These are phyloP conservation scores for Phrynosoma platyrhinos DNA, from an alignment of 2,113 vertebrate genomes.

Conservation along the genomic window DNA sequence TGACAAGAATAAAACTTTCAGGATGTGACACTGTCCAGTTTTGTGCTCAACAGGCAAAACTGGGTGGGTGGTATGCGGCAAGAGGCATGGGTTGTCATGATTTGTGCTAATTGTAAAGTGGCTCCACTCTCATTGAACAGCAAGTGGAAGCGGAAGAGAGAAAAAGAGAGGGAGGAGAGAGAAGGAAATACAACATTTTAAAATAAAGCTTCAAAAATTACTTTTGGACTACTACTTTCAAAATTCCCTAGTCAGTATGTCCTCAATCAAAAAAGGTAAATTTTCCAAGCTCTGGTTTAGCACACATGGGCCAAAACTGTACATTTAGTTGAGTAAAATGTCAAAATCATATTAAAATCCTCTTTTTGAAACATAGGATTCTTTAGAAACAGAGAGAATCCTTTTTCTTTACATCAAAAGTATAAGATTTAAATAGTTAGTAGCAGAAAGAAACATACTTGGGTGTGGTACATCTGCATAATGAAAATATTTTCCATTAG, in stretches of 20 bases:
- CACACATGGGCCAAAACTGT: not conserved
- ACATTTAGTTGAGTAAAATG: slow-evolving; percentile 21
- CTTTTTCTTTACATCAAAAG: slow-evolving; percentile 49
- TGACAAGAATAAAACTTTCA: not conserved
- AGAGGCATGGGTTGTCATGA: not conserved
- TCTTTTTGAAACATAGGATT: slow-evolving; percentile 31
- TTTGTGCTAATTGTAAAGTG: not conserved
- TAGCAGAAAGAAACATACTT: slow-evolving; percentile 61
- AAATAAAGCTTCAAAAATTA: not conserved
- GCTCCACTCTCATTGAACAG: no score
- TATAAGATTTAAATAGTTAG: slow-evolving; percentile 37
- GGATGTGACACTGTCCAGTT: no score
- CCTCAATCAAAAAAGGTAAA: no score
- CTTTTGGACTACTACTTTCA: no score
- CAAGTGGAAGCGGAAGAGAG: no score
- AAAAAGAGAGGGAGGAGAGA: no score
- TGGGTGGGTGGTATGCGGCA: not conserved
- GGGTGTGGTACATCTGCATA: slow-evolving; percentile 22
- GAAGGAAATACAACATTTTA: no score
- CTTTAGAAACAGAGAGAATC: slow-evolving; percentile 20
- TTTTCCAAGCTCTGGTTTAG: no score
- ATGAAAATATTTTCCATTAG: slow-evolving; percentile 63
- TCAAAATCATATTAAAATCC: slow-evolving; percentile 36
- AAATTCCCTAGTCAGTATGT: no score
- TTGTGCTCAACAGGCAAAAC: not conserved